Base-by-base conservation (phyloP, 1,140 invertebrate genomes). In the Drosophila arizonae region DNA sequence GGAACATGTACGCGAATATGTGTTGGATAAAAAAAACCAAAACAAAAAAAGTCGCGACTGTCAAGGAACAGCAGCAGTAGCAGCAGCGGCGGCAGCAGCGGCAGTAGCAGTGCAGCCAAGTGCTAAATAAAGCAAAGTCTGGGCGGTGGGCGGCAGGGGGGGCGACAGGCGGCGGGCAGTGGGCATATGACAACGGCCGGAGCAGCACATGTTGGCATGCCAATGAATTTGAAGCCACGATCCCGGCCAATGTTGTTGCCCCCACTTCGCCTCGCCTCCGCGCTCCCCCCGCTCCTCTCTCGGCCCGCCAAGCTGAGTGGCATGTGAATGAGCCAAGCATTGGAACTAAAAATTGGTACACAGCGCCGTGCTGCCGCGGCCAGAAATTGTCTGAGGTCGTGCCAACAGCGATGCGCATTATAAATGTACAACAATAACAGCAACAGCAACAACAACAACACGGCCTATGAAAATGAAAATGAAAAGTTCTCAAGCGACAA, bases 301-400 rank as follows among this genome's bases (percentile, higher is more conserved):
- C 50, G 24, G 58, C 43, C 48, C 36, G 36, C 70, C 21, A 24
- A 45, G 71, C 69, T 88, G 82, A 87, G 72, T 87, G 79, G 82
- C 84, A 87, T 88, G 84, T 87, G 82, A 87, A 78, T 78, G 76
- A 78, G 76, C 50, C 50, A 72, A 39, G 39, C 56, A 56, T 41
- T 46, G 66, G 33, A 52, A n/a, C 67, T 64, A 43, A 71, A 78
- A 70, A 70, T 70, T 70, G 72, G 26, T 70, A 69, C 39, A 69
- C 51, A 48, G 50, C 30, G 63, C 58, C 45, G 70, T 46, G 54
- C 50, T 71, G 43, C 65, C 28, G 26, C 56, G 73, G 76, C 51
- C 68, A 86, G 82, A 73, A 73, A 88, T 87, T 87, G 84, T 87
- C 82, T 87, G 73, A 88, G 82, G 82, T 87, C 82, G 84, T 87